These are phyloP conservation scores for Lycophotia porphyrea DNA, from an alignment of 2,888 invertebrate species.

Conservation along the genomic window DNA sequence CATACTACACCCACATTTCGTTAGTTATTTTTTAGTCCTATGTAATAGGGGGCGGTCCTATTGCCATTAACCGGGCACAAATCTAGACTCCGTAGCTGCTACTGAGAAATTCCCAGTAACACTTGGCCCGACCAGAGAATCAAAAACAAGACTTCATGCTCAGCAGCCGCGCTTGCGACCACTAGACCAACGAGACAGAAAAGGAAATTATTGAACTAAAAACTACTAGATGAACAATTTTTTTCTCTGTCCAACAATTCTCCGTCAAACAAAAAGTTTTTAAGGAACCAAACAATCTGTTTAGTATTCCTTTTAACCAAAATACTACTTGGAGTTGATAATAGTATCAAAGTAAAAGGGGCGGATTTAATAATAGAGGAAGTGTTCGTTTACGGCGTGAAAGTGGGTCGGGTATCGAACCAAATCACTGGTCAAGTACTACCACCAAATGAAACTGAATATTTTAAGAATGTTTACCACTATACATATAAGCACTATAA, in stretches of 20 bases:
- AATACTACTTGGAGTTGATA: neutral
- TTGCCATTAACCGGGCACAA: too few species aligned
- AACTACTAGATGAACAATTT: neutral
- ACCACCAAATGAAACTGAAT: slow-evolving; percentile 18
- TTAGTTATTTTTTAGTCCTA: too few species aligned
- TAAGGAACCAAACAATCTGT: neutral
- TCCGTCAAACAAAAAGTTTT: neutral
- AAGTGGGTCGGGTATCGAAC: slow-evolving; percentile 60
- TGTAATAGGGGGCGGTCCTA: too few species aligned
- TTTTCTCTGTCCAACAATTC: neutral
- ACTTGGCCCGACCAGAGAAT: too few species aligned
- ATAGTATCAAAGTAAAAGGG: slow-evolving; percentile 15
- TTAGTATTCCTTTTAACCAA: neutral
- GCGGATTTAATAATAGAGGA: slow-evolving; percentile 47
- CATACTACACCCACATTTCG: too few species aligned
- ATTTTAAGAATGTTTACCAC: neutral
- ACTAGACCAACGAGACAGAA: too few species aligned
- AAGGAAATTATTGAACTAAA: neutral
- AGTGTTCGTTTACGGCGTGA: slow-evolving; percentile 34
- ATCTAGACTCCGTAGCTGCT: too few species aligned
- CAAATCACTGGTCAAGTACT: slow-evolving; percentile 9
- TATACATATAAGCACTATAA: too few species aligned
- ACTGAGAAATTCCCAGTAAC: too few species aligned
- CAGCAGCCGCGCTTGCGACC: too few species aligned
- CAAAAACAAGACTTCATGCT: too few species aligned